Evolutionary conservation across 2,797 vertebrate genomes (phyloP).

Genomic region (Dallia pectoralis): DNA sequence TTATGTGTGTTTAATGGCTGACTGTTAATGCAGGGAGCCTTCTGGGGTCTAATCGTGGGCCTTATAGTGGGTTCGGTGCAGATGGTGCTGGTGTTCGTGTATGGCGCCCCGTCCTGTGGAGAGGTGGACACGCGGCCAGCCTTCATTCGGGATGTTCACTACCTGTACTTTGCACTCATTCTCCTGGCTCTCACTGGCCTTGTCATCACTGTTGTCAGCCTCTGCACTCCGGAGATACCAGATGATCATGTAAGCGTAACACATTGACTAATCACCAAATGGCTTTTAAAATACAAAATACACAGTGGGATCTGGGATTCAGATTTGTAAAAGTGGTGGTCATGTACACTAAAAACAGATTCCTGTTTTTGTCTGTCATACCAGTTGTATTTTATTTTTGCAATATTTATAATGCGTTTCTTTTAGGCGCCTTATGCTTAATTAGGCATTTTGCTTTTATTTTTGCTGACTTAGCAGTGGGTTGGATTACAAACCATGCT

Average conservation of each 20-base stretch:
- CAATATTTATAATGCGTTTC: too few relatives aligned
- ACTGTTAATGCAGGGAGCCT: slow-evolving; percentile 81
- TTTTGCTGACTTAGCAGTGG: too few relatives aligned
- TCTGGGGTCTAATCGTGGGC: slow-evolving; percentile 90
- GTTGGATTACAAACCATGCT: too few relatives aligned
- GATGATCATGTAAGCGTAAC: slow-evolving; percentile 79
- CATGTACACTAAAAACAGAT: too few relatives aligned
- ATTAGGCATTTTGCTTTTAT: too few relatives aligned
- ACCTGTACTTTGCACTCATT: slow-evolving; percentile 93
- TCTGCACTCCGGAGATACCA: slow-evolving; percentile 81
- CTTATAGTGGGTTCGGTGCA: slow-evolving; percentile 78
- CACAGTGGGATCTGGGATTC: not conserved
- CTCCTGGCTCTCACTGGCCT: slow-evolving; percentile 77
- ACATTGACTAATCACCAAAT: not conserved
- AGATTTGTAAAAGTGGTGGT: too few relatives aligned
- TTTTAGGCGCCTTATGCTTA: too few relatives aligned
- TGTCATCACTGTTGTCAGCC: slow-evolving; percentile 75
- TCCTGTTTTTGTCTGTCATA: too few relatives aligned
- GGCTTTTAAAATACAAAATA: not conserved
- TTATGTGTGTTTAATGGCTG: not conserved
- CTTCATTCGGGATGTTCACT: slow-evolving; percentile 85
- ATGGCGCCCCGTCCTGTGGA: slow-evolving; percentile 79
- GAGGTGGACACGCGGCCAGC: slow-evolving; percentile 80
- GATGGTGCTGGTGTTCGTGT: slow-evolving; percentile 88
- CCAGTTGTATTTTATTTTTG: too few relatives aligned